phyloP scores from a whole-genome alignment of 1,140 invertebrate species.

The Hormaphis cornu region DNA sequence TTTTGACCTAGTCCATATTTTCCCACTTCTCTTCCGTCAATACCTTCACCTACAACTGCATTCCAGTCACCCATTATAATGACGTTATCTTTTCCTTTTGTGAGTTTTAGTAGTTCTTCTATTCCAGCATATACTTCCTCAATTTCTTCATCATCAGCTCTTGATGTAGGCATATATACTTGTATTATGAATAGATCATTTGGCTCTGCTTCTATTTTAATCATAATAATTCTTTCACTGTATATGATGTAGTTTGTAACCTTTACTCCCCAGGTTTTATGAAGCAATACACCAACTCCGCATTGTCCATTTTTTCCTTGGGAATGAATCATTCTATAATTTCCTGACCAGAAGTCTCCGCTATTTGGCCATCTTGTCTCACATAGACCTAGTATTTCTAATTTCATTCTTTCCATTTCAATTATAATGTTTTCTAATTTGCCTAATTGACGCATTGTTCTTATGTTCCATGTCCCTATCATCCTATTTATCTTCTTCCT shows the following conservation, averaged over 20 bases:
- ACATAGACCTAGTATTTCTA: conserved; percentile 28
- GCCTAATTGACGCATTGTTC: conserved; percentile 14
- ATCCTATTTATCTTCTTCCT: neutral
- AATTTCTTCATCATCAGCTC: neutral
- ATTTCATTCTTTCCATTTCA: conserved; percentile 33
- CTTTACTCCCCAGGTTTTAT: no score
- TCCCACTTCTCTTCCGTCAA: conserved; percentile 1
- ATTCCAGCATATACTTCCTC: neutral
- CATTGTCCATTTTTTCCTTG: neutral
- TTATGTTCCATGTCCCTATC: conserved; percentile 31
- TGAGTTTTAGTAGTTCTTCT: neutral
- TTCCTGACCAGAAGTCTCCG: neutral
- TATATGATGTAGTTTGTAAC: neutral
- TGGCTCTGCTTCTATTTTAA: neutral
- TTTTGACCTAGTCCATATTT: conserved; percentile 32
- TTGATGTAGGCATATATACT: conserved; percentile 8
- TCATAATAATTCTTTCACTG: conserved; percentile 10
- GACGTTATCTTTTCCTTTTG: conserved; percentile 26
- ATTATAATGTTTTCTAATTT: conserved; percentile 25
- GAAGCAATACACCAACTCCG: neutral
- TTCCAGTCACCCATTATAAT: conserved; percentile 20
- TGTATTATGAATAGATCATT: conserved; percentile 2
- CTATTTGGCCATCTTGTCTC: conserved; percentile 26
- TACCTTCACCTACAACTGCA: conserved; percentile 12
- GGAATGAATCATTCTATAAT: neutral